Evolutionary conservation across 2,113 vertebrate genomes (phyloP).

Genomic region (Cyrtonyx montezumae): DNA sequence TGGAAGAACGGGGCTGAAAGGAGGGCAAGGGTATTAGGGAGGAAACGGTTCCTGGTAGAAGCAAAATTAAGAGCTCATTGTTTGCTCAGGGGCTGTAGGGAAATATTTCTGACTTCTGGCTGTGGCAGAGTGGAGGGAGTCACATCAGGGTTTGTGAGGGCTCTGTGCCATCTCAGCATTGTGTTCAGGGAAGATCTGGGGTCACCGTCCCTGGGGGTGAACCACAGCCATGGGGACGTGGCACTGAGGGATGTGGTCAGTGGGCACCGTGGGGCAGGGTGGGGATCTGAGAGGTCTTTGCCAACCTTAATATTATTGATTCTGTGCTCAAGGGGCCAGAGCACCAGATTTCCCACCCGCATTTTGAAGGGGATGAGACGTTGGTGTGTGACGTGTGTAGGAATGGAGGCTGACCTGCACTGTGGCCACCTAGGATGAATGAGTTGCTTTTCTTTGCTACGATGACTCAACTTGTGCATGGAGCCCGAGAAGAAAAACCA

Average conservation of each 20-base stretch:
- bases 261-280: too few species aligned
- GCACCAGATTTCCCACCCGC: background rate
- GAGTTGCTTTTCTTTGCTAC: background rate
- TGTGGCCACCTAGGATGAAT: background rate
- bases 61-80: background rate
- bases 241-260: too few species aligned
- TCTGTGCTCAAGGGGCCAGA: background rate
- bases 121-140: background rate
- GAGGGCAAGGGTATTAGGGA: background rate
- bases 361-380: background rate
- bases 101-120: background rate
- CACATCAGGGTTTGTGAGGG: fast-evolving
- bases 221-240: too few species aligned
- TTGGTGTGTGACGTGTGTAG: background rate
- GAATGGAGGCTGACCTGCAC: background rate
- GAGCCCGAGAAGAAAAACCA: background rate
- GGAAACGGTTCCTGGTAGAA: background rate
- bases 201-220: too few species aligned
- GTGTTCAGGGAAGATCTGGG: too few species aligned
- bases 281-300: too few species aligned
- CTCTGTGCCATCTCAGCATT: background rate
- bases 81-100: background rate
- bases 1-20: background rate
- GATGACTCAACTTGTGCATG: background rate
- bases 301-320: too few species aligned